Conservation (phyloP, 2,797 vertebrate species). For the Pristis pectinata region DNA sequence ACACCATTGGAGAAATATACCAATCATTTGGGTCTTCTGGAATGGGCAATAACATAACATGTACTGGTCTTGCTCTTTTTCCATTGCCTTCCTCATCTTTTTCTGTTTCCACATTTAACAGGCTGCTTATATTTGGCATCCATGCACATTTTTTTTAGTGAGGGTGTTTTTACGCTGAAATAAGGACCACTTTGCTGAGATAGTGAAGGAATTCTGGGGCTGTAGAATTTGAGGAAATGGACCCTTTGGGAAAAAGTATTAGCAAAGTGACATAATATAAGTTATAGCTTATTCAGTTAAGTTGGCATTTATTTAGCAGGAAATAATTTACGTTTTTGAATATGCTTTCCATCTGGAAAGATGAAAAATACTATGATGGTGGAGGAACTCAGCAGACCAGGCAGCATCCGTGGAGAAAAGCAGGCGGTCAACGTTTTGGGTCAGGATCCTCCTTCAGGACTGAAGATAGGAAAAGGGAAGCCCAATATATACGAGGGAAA, state of each 20-base stretch:
- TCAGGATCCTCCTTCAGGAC: no score
- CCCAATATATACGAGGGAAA: no score
- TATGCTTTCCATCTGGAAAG: neutral
- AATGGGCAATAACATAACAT: neutral
- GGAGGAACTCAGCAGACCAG: no score
- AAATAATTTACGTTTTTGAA: neutral
- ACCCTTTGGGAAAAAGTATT: neutral
- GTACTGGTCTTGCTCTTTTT: neutral
- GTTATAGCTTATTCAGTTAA: neutral
- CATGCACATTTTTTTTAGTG: neutral
- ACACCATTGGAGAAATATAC: neutral
- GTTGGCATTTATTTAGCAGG: neutral
- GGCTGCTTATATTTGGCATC: neutral
- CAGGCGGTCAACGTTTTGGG: no score
- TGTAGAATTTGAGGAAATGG: neutral
- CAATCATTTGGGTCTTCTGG: neutral
- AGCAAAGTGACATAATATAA: neutral
- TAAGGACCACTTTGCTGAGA: neutral
- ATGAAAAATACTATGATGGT: no score
- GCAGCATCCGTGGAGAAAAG: no score
- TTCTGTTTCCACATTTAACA: neutral
- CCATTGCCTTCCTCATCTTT: neutral
- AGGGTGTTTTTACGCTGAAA: neutral
- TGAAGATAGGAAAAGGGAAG: no score
- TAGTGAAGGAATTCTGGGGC: neutral